Percentiles rank a stretch among this genome's conserved stretches.
phyloP scores from a whole-genome alignment of 2,888 invertebrate genomes.

The Drosophila affinis region DNA sequence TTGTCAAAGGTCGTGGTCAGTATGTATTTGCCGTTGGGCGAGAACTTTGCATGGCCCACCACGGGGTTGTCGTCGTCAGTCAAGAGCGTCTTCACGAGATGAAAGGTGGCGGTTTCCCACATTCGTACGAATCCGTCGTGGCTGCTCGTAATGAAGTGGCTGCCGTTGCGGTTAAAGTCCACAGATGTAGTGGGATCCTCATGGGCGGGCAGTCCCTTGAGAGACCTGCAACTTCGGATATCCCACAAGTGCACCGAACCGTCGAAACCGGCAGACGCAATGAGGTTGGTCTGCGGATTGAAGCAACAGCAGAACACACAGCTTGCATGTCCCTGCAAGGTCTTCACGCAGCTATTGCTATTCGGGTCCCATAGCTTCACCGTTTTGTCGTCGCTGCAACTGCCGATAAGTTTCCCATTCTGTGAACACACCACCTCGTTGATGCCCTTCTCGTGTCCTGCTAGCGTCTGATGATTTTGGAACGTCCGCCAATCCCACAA shows the following conservation, averaged over 20 bases:
- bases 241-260: conserved; percentile 99
- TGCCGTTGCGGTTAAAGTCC: conserved; percentile 98
- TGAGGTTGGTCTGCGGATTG: conserved; percentile 99
- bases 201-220: conserved; percentile 98
- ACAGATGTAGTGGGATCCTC: conserved; percentile 99
- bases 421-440: conserved; percentile 99
- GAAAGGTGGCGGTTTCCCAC: conserved; percentile 99
- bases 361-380: conserved; percentile 95
- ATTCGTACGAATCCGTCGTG: conserved; percentile 99
- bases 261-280: conserved; percentile 99
- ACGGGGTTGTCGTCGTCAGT: conserved; percentile 98
- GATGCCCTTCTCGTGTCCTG: conserved; percentile 98
- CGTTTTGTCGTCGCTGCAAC: conserved; percentile 97
- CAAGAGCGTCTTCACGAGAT: conserved; percentile 98
- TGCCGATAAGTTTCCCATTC: conserved; percentile 94
- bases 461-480: conserved; percentile 97
- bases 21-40: conserved; percentile 99
- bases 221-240: conserved; percentile 97
- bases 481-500: conserved; percentile 99
- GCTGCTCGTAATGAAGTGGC: conserved; percentile 98
- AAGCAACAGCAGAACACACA: conserved; percentile 99
- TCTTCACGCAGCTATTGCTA: conserved; percentile 97
- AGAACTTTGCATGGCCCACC: conserved; percentile 99
- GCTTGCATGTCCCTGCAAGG: conserved; percentile 98
- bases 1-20: conserved; percentile 98